phyloP scores from a whole-genome alignment of 2,888 invertebrate species.

The Drosophila neonasuta region DNA sequence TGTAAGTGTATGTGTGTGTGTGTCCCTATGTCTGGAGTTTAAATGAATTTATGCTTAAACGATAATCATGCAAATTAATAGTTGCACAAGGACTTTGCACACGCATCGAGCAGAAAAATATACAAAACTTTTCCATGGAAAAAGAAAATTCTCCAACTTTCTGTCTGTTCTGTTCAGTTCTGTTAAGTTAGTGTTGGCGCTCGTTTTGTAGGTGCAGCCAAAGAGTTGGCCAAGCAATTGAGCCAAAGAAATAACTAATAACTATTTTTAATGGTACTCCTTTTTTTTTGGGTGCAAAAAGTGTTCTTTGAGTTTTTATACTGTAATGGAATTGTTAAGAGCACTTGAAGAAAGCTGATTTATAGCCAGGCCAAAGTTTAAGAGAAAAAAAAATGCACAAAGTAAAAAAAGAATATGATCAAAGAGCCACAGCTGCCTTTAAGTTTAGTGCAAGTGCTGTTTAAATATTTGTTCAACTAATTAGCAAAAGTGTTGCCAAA shows the following conservation, averaged over 20 bases:
- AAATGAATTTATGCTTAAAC: constrained; percentile 74
- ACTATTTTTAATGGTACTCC: constrained; percentile 45
- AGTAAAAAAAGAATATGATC: constrained; percentile 15
- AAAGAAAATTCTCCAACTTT: constrained; percentile 42
- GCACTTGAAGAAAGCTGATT: constrained; percentile 52
- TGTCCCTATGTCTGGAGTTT: constrained; percentile 41
- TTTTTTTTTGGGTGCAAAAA: constrained; percentile 25
- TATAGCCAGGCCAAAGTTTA: constrained; percentile 57
- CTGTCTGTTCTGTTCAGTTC: constrained; percentile 27
- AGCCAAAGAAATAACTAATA: constrained; percentile 71
- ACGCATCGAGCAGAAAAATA: constrained; percentile 31
- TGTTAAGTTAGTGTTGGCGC: constrained; percentile 9
- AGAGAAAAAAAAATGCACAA: constrained; percentile 4
- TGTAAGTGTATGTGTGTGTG: constrained; percentile 15
- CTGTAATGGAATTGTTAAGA: constrained; percentile 71
- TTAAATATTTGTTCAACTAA: constrained; percentile 68
- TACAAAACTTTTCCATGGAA: constrained; percentile 44
- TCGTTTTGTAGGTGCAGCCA: constrained; percentile 55
- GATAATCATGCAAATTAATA: constrained; percentile 80
- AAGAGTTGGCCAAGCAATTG: constrained; percentile 65
- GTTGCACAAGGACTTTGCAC: constrained; percentile 52
- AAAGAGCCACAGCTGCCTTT: constrained; percentile 51
- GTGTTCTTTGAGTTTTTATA: constrained; percentile 68
- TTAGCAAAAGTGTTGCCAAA: constrained; percentile 72
- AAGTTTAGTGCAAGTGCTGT: constrained; percentile 53